A percentile compares a stretch with the other conserved stretches of the same genome.
Evolutionary conservation across 2,888 invertebrate genomes (phyloP).

Genomic region (Unio delphinus): DNA sequence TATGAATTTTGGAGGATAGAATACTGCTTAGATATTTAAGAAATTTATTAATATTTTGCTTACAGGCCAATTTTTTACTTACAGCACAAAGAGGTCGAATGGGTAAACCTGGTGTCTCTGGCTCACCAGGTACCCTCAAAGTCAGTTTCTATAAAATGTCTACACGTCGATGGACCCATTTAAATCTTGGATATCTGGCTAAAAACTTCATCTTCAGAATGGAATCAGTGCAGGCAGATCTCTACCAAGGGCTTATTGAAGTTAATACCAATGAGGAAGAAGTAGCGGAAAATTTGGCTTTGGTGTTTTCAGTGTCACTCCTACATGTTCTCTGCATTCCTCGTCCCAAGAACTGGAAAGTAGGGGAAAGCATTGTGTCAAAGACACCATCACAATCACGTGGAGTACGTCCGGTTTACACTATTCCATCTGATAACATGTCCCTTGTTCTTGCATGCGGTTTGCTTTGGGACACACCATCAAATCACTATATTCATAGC

Average conservation of each 20-base stretch:
- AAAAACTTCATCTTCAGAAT: constrained; percentile 39
- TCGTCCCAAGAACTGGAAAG: constrained; percentile 53
- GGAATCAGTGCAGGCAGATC: constrained; percentile 46
- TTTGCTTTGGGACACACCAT: constrained; percentile 65
- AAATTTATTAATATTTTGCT: too few species aligned
- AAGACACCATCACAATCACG: not conserved
- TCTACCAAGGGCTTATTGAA: constrained; percentile 52
- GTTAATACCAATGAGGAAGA: constrained; percentile 43
- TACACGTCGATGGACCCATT: constrained; percentile 29
- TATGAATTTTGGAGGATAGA: too few species aligned
- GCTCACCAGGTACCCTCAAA: constrained; percentile 59
- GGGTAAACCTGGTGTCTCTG: constrained; percentile 45
- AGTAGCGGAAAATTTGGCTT: constrained; percentile 71
- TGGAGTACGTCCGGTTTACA: constrained; percentile 8
- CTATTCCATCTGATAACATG: constrained; percentile 51
- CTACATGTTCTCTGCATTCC: constrained; percentile 73
- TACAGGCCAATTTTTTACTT: too few species aligned
- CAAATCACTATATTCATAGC: constrained; percentile 52
- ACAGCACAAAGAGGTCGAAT: not conserved
- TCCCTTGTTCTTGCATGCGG: constrained; percentile 71
- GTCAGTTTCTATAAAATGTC: constrained; percentile 50
- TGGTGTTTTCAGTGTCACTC: constrained; percentile 71
- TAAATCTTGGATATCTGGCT: constrained; percentile 35
- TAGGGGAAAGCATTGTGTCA: constrained; percentile 18
- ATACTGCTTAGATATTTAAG: too few species aligned